Evolutionary conservation across 2,888 invertebrate species (phyloP), one percentile per base, ranked within the genome.

Genomic region (Alsophila aescularia): DNA sequence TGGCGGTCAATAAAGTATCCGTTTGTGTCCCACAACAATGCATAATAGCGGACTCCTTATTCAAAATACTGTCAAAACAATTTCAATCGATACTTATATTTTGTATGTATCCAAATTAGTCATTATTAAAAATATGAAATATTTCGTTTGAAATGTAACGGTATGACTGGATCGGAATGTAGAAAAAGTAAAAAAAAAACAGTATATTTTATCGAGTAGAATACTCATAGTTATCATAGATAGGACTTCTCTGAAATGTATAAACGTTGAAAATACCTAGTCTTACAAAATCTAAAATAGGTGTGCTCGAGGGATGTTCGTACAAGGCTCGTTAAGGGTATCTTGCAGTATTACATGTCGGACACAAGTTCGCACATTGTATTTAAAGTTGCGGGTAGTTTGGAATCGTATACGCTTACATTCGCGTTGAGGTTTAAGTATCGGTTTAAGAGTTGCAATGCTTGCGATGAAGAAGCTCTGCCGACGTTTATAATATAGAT

Each of bases 181-280:
- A 77, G 72, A 60, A 34, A 64, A 63, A 64, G 42, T 62, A 62
- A 69, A 70, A 70, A 67, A 63, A 72, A 70, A 72, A n/a, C n/a
- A 70, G 63, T 69, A 69, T 69, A 60, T 66, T 70, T 69, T 71
- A 72, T 74, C 68, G 66, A 66, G 78, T 86, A 84, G 84, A 68
- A 62, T 72, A 77, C 76, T 70, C 72, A 72, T 80, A 82, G 79
- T 66, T 56, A 69, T 75, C 73, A 81, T 87, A 89, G 87, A 87
- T 90, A 90, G 90, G 87, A 73, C 77, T 85, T 85, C 87, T 89
- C 90, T 85, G 86, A 90, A 90, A 90, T 90, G 88, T 90, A 90
- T 90, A 84, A 89, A 89, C 79, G 90, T 90, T 90, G 81, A 80
- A 79, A 70, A 77, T 82, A 80, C 73, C 77, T 85, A 82, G 84